Percentiles rank a stretch among this genome's conserved stretches.
Conservation (phyloP, 2,797 vertebrate genomes). For the Distichodus sexfasciatus region DNA sequence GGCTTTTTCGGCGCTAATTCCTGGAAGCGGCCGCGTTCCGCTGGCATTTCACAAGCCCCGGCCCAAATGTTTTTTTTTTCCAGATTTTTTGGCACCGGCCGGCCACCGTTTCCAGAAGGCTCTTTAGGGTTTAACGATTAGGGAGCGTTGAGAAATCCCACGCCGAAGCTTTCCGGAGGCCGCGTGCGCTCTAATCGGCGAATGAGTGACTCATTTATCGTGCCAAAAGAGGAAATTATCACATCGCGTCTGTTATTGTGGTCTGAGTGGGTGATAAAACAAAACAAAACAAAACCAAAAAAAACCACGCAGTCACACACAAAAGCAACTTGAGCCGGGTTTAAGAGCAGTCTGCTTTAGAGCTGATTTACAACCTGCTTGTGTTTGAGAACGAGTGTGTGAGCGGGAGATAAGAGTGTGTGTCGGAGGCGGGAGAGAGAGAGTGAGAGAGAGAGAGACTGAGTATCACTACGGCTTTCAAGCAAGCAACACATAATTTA, state of each 20-base stretch:
- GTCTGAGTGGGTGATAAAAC: constrained; percentile 49
- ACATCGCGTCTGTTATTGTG: constrained; percentile 46
- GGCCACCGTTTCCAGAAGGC: constrained; percentile 29
- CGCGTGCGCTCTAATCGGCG: constrained; percentile 45
- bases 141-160: constrained; percentile 42
- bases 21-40: constrained; percentile 15
- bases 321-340: constrained; percentile 48
- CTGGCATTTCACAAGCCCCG: constrained; percentile 24
- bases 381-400: constrained; percentile 43
- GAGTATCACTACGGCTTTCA: constrained; percentile 22
- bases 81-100: constrained; percentile 51
- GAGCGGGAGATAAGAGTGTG: constrained; percentile 47
- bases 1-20: constrained; percentile 21
- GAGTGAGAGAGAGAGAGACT: constrained; percentile 8
- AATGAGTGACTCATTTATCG: constrained; percentile 64
- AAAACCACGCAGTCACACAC: constrained; percentile 36
- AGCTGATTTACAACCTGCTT: constrained; percentile 44
- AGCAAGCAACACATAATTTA: constrained; percentile 43
- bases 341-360: constrained; percentile 41
- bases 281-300: constrained; percentile 37
- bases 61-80: constrained; percentile 23
- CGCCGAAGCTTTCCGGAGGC: constrained; percentile 36
- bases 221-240: constrained; percentile 46
- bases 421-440: constrained; percentile 19
- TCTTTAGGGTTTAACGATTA: constrained; percentile 38